These are phyloP conservation scores for Erebia epiphron DNA, from an alignment of 2,888 invertebrate genomes.

Conservation along the genomic window DNA sequence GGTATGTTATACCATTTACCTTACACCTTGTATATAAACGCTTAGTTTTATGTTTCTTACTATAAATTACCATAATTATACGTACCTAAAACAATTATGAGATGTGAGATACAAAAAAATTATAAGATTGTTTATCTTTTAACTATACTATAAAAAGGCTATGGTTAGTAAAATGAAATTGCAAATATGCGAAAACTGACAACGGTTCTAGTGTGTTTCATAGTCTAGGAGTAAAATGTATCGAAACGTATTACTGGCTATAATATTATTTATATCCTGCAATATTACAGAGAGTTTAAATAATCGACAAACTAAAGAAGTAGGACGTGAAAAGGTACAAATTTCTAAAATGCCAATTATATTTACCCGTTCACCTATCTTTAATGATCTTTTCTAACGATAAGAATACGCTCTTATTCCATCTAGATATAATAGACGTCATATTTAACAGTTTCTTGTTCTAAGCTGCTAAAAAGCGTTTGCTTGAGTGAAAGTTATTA, in stretches of 20 bases:
- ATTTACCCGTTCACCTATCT: not conserved
- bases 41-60: not conserved
- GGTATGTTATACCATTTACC: too few relatives aligned
- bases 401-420: too few relatives aligned
- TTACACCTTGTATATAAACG: too few relatives aligned
- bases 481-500: too few relatives aligned
- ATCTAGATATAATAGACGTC: too few relatives aligned
- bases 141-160: conserved; percentile 10
- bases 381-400: too few relatives aligned
- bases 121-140: conserved; percentile 10
- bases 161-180: not conserved
- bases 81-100: conserved; percentile 16
- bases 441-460: too few relatives aligned
- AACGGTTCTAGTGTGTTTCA: conserved; percentile 1
- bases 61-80: not conserved
- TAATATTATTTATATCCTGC: not conserved
- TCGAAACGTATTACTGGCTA: not conserved
- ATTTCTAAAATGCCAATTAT: not conserved
- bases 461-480: too few relatives aligned
- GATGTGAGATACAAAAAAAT: conserved; percentile 20
- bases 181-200: conserved; percentile 10
- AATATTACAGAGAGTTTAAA: conserved; percentile 1
- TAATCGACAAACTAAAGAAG: not conserved
- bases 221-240: not conserved
- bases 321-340: not conserved